phyloP scores from a whole-genome alignment of 2,113 vertebrate species.

The Hydrochoerus hydrochaeris region DNA sequence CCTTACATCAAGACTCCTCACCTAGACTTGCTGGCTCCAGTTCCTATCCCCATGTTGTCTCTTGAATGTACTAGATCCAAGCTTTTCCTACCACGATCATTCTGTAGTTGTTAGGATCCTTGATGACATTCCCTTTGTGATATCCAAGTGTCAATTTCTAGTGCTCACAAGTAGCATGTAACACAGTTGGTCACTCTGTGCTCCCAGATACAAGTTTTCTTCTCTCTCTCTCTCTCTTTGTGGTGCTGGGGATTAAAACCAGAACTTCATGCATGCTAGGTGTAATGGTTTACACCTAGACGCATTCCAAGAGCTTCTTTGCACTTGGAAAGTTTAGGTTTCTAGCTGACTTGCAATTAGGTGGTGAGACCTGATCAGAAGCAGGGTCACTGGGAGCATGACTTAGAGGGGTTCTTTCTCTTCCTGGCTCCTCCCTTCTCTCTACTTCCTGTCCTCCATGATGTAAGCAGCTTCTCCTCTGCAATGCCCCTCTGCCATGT shows the following conservation, averaged over 20 bases:
- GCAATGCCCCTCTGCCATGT: background rate
- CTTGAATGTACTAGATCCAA: background rate
- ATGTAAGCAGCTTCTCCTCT: background rate
- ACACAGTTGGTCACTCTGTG: accelerated
- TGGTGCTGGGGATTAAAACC: background rate
- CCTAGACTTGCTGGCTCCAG: background rate
- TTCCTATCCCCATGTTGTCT: background rate
- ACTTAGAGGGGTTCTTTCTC: background rate
- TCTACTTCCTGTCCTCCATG: background rate
- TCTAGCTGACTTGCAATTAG: background rate
- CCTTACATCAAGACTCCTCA: background rate
- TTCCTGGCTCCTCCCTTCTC: background rate
- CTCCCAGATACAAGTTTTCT: background rate
- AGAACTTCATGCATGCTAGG: background rate
- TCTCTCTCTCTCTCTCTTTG: background rate
- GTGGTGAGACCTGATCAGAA: background rate
- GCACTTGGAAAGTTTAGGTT: background rate
- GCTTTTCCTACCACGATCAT: background rate
- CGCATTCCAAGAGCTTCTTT: background rate
- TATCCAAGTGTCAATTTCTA: background rate
- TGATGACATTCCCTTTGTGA: background rate
- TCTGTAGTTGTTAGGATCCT: background rate
- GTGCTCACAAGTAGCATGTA: background rate
- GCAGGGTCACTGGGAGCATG: background rate
- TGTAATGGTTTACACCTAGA: background rate